A percentile compares a stretch with the other conserved stretches of the same genome.
These are phyloP conservation scores for Cyprinodon brontotheroides DNA, from an alignment of 2,113 vertebrate genomes.

Conservation along the genomic window DNA sequence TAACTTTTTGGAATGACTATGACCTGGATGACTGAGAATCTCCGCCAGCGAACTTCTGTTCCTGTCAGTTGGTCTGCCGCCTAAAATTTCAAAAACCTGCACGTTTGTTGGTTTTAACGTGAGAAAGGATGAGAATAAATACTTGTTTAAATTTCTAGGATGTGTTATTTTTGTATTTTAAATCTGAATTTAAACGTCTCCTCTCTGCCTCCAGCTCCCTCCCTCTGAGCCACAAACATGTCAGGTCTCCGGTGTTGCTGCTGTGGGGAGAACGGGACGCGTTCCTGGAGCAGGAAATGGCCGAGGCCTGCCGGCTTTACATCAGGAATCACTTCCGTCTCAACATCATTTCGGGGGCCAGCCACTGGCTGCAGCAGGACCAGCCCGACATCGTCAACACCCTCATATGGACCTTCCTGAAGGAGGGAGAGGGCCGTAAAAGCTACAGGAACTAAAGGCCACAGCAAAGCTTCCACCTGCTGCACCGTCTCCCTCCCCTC, in stretches of 20 bases:
- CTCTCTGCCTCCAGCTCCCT: conserved; percentile 81
- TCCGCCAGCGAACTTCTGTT: no score
- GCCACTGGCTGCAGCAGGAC: conserved; percentile 98
- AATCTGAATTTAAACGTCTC: background rate
- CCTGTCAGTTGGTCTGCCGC: background rate
- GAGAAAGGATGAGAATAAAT: background rate
- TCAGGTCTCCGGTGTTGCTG: conserved; percentile 89
- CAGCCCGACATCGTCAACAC: conserved; percentile 97
- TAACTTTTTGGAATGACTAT: no score
- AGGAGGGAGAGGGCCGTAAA: conserved; percentile 89
- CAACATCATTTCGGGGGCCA: conserved; percentile 93
- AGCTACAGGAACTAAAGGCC: conserved; percentile 80
- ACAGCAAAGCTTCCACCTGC: conserved; percentile 18
- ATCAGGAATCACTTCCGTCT: conserved; percentile 94
- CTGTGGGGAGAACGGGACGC: conserved; percentile 95
- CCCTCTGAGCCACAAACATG: conserved; percentile 87
- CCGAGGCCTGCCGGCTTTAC: conserved; percentile 91
- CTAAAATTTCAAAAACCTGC: background rate
- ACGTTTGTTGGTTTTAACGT: background rate
- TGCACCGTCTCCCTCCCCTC: background rate
- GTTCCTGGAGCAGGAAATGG: conserved; percentile 95
- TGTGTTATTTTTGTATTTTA: background rate
- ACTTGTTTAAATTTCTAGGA: background rate
- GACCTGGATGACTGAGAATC: no score
- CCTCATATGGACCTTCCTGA: conserved; percentile 98